Base-by-base conservation (phyloP, 2,113 vertebrate species). In the Cacatua alba region DNA sequence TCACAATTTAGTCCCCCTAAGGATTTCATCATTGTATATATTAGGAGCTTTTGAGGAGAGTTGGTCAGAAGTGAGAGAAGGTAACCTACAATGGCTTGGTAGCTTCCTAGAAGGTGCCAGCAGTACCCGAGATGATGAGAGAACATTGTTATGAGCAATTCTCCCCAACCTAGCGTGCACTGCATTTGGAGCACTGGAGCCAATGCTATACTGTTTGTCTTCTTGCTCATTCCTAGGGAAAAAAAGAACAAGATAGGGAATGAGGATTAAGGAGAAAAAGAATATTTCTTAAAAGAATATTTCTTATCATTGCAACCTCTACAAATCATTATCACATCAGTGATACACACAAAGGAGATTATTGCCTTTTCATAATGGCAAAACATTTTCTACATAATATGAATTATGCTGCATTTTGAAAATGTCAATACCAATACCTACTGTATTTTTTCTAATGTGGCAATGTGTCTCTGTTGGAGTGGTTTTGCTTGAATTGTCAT, bases 401-500 rank as follows among this genome's bases (percentile, higher is more conserved):
- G 23, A 71, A 69, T 63, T 60, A 68, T 25, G 33, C 4, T 1
- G 0, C 33, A 35, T 76, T 77, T 90, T 63, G 10, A 10, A 92
- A 84, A 72, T 5, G 6, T 37, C 62, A 44, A 8, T 21, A 57
- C 21, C 29, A 85, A 41, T 64, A 98, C 98, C 23, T 97, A 98
- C 98, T 95, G 97, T n/a, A 85, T 88, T 95, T 97, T 98, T 39
- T 99, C 98, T 29, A 62, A 26, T 51, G 88, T 88, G 71, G 92
- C 91, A 41, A 81, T n/a, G 35, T 97, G 97, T 92, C 99, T 98
- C 92, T 98, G 98, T 46, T 99, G 99, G 60, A 99, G 98, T 0
- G 98, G 98, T 86, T 99, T 99, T 55, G 98, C 98, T 95, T 98
- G 98, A 96, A 99, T 98, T 83, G 98, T 99, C 98, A 99, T 99